A percentile compares a stretch with the other conserved stretches of the same genome.
phyloP scores from a whole-genome alignment of 2,888 invertebrate genomes.

The Plagodis pulveraria region DNA sequence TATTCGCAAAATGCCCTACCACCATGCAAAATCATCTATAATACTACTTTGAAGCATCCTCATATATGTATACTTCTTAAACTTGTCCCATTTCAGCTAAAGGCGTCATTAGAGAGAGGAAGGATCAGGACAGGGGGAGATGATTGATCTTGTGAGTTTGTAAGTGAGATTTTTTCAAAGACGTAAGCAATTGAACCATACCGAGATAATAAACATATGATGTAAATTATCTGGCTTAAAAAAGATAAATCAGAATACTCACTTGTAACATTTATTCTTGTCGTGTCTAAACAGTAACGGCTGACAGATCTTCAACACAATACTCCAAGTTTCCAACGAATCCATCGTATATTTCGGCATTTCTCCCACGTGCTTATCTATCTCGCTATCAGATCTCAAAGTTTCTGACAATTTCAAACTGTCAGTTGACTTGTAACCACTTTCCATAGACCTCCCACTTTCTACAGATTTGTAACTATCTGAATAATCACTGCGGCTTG shows the following conservation, averaged over 20 bases:
- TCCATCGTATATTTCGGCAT: slow-evolving; percentile 65
- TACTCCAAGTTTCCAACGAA: slow-evolving; percentile 76
- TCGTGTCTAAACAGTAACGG: slow-evolving; percentile 76
- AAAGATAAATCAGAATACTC: slow-evolving; percentile 33
- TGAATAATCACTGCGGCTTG: slow-evolving; percentile 58
- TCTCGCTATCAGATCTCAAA: slow-evolving; percentile 11
- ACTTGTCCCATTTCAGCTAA: too few species aligned
- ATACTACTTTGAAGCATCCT: too few species aligned
- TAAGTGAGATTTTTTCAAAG: too few species aligned
- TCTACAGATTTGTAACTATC: slow-evolving; percentile 61
- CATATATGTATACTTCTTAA: too few species aligned
- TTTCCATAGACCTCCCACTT: slow-evolving; percentile 51
- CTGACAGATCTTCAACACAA: slow-evolving; percentile 77
- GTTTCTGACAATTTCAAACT: slow-evolving; percentile 20
- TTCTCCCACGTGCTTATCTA: slow-evolving; percentile 28
- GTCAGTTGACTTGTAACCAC: slow-evolving; percentile 38
- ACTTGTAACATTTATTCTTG: slow-evolving; percentile 77
- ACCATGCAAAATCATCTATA: too few species aligned
- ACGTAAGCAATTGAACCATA: too few species aligned
- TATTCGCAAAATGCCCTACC: too few species aligned
- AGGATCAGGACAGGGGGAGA: too few species aligned
- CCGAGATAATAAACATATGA: too few species aligned
- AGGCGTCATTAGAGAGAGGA: too few species aligned
- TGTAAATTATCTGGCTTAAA: too few species aligned
- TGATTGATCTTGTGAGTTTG: too few species aligned